A percentile compares a stretch with the other conserved stretches of the same genome.
Evolutionary conservation across 1,140 invertebrate genomes (phyloP).

Genomic region (Penaeus japonicus): DNA sequence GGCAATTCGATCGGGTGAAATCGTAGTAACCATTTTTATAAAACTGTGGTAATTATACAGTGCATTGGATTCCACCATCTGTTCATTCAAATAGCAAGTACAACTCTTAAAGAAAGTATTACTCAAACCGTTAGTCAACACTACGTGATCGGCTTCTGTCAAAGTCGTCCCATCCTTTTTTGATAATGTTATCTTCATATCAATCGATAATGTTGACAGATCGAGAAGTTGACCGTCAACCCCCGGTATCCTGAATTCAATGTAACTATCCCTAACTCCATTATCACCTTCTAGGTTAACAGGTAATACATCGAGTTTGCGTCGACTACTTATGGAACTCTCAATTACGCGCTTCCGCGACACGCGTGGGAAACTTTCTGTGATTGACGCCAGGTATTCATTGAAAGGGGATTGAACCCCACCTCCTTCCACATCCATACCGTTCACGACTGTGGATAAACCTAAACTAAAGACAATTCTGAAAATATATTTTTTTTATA

Average conservation of each 20-base stretch:
- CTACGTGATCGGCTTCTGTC: not conserved
- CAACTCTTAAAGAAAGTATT: conserved; percentile 11
- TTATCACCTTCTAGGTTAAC: not conserved
- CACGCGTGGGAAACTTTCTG: not conserved
- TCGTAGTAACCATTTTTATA: conserved; percentile 6
- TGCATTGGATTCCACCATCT: not conserved
- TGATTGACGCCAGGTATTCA: not conserved
- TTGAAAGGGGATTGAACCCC: not conserved
- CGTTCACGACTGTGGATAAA: not conserved
- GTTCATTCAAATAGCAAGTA: conserved; percentile 17
- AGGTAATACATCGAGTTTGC: not conserved
- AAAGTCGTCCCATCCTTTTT: not conserved
- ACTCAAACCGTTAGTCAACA: not conserved
- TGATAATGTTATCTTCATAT: not conserved
- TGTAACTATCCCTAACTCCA: not conserved
- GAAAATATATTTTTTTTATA: not conserved
- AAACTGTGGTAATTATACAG: not conserved
- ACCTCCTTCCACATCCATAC: not conserved
- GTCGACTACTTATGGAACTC: not conserved
- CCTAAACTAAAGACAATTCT: not conserved
- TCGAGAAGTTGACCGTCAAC: not conserved
- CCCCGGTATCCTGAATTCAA: not conserved
- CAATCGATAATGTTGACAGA: not conserved
- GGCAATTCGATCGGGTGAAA: not conserved
- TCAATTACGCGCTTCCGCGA: not conserved